Percentiles rank a stretch among this genome's conserved stretches.
Evolutionary conservation across 2,888 invertebrate genomes (phyloP).

Genomic region (Diarsia mendica): DNA sequence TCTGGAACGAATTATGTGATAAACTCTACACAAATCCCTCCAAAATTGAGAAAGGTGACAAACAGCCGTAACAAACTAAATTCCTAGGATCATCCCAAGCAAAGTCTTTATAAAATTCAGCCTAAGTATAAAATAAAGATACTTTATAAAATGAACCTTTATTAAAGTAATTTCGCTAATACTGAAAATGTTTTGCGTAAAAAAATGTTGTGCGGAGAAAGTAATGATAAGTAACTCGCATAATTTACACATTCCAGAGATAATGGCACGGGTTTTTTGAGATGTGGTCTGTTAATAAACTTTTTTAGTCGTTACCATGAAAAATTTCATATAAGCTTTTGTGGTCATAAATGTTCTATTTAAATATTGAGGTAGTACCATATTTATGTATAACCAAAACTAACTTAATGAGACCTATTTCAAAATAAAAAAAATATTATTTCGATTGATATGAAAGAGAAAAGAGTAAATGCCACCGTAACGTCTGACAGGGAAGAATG

Average conservation of each 20-base stretch:
- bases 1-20: not conserved
- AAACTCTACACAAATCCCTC: not conserved
- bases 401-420: not conserved
- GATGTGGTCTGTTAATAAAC: slow-evolving; percentile 39
- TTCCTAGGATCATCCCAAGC: not conserved
- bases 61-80: not conserved
- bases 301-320: slow-evolving; percentile 1
- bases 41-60: slow-evolving; percentile 18
- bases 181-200: slow-evolving; percentile 57
- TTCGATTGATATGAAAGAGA: too few species aligned
- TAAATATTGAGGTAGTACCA: not conserved
- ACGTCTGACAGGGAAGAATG: too few species aligned
- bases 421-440: not conserved
- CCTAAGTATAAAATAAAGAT: slow-evolving; percentile 44
- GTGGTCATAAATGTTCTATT: too few species aligned
- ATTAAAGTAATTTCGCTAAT: slow-evolving; percentile 55
- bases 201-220: slow-evolving; percentile 44
- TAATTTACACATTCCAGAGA: slow-evolving; percentile 55
- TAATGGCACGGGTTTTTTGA: slow-evolving; percentile 32
- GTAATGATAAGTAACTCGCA: slow-evolving; percentile 54
- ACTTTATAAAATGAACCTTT: slow-evolving; percentile 53
- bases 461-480: too few species aligned
- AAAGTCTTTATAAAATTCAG: slow-evolving; percentile 36
- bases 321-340: not conserved
- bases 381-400: not conserved